Conservation (phyloP, 1,140 invertebrate genomes). For the Brachionus asplanchnoidis region DNA sequence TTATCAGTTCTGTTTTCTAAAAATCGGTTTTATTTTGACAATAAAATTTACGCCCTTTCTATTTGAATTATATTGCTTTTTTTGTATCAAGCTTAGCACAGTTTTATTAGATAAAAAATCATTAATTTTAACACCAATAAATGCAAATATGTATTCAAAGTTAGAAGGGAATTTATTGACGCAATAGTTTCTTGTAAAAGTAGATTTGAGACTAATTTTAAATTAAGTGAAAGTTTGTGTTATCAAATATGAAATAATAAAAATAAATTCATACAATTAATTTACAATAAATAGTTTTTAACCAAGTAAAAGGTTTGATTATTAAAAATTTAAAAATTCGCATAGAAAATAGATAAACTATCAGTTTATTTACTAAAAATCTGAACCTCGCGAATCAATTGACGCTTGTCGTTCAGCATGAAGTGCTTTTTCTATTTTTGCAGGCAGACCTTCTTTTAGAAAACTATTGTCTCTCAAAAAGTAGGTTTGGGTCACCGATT, state of each 20-base stretch:
- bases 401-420: constrained; percentile 16
- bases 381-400: constrained; percentile 11
- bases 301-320: neutral
- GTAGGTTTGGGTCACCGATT: constrained; percentile 80
- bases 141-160: too few species aligned
- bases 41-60: too few species aligned
- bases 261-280: neutral
- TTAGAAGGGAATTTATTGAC: too few species aligned
- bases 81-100: too few species aligned
- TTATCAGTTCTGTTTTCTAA: too few species aligned
- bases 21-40: too few species aligned
- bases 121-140: too few species aligned
- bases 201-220: neutral
- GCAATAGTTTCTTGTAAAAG: too few species aligned
- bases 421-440: constrained; percentile 28
- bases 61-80: too few species aligned
- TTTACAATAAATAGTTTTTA: neutral
- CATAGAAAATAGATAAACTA: neutral
- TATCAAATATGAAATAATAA: neutral
- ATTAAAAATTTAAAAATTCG: neutral
- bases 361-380: constrained; percentile 25
- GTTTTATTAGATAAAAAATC: too few species aligned
- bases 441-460: constrained; percentile 29
- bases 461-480: constrained; percentile 64
- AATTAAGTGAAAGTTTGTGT: neutral